Evolutionary conservation across 2,113 vertebrate genomes (phyloP).

Genomic region (Reinhardtius hippoglossoides): DNA sequence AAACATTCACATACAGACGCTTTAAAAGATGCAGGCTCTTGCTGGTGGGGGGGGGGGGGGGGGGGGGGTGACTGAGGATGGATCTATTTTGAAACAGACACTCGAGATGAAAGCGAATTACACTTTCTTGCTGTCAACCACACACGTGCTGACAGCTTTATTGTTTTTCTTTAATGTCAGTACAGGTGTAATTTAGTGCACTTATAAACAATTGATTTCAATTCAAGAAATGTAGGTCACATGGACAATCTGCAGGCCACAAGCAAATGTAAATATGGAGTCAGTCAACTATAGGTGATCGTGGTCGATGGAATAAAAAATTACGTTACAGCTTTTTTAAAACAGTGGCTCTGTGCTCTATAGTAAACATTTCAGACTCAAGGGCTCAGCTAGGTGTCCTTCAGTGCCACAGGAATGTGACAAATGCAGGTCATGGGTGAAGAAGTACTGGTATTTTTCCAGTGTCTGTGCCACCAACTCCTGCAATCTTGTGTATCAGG

Average conservation of each 20-base stretch:
- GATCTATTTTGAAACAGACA: slow-evolving; percentile 47
- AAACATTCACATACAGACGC: not conserved
- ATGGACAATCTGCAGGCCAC: not conserved
- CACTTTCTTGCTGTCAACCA: slow-evolving; percentile 31
- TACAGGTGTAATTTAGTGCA: slow-evolving; percentile 8
- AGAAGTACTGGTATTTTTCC: slow-evolving; percentile 80
- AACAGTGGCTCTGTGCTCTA: not conserved
- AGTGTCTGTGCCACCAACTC: slow-evolving; percentile 62
- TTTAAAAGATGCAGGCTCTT: slow-evolving; percentile 8
- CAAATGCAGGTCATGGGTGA: slow-evolving; percentile 77
- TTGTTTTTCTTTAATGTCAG: slow-evolving; percentile 35
- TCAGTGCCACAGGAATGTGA: slow-evolving; percentile 67
- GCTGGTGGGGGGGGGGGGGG: not conserved
- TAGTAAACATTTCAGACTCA: slow-evolving; percentile 42
- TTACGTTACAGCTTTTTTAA: too few relatives aligned
- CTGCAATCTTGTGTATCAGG: slow-evolving; percentile 52
- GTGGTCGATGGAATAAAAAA: not conserved
- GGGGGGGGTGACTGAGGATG: slow-evolving; percentile 18
- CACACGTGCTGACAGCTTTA: slow-evolving; percentile 59
- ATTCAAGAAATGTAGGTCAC: not conserved
- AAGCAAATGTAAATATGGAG: slow-evolving; percentile 4
- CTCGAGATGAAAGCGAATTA: slow-evolving; percentile 28
- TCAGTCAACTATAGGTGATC: not conserved
- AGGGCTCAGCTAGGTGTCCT: slow-evolving; percentile 56
- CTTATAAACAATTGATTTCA: slow-evolving; percentile 9